Evolutionary conservation across 2,113 vertebrate genomes (phyloP).

Genomic region (Circaetus gallicus): DNA sequence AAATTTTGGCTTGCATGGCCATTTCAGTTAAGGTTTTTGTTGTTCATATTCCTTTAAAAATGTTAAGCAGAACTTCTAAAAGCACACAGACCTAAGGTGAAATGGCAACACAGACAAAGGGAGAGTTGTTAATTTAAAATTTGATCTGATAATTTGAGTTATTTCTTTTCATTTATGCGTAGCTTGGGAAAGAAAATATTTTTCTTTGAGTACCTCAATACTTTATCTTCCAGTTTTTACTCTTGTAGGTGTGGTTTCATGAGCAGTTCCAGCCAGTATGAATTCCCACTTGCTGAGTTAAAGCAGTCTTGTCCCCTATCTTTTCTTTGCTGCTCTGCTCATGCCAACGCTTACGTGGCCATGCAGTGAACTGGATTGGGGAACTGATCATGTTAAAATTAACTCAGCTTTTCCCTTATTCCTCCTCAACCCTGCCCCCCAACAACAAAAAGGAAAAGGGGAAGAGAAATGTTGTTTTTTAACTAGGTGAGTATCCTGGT

Average conservation of each 20-base stretch:
- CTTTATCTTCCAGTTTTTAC: not conserved
- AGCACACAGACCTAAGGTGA: not conserved
- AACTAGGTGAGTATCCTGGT: not conserved
- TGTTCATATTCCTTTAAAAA: not conserved
- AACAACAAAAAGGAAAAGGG: not conserved
- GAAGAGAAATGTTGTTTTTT: not conserved
- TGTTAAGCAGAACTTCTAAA: not conserved
- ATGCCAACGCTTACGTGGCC: not conserved
- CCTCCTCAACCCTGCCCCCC: not conserved
- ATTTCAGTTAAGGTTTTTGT: not conserved
- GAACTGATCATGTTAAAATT: not conserved
- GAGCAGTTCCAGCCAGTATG: not conserved
- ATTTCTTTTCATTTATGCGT: not conserved
- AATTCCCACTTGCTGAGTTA: not conserved
- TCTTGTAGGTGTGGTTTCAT: not conserved
- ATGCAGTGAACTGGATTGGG: not conserved
- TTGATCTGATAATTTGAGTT: not conserved
- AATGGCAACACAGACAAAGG: not conserved
- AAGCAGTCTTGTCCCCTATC: not conserved
- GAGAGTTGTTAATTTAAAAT: not conserved
- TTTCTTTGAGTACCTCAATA: not conserved
- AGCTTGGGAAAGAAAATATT: not conserved
- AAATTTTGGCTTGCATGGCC: not conserved
- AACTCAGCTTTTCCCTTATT: not conserved
- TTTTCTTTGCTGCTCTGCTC: not conserved